Evolutionary conservation across 2,888 invertebrate genomes (phyloP).

Genomic region (Mantis religiosa): DNA sequence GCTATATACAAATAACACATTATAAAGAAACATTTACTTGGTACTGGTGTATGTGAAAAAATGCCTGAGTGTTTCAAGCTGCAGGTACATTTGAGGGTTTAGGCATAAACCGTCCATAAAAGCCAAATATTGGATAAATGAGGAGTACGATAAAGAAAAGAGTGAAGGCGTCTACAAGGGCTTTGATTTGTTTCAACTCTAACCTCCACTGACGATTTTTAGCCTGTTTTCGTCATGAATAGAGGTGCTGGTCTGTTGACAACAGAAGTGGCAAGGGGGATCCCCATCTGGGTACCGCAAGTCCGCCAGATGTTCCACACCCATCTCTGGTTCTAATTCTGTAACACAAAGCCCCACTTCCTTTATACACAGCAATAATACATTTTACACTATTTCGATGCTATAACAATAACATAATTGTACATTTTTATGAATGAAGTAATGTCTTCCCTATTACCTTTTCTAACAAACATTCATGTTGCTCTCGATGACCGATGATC

Average conservation of each 20-base stretch:
- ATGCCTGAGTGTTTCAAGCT: not conserved
- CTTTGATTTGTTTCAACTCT: not conserved
- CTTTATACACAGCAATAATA: not conserved
- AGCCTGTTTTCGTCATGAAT: slow-evolving; percentile 40
- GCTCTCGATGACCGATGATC: too few relatives aligned
- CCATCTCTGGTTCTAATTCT: slow-evolving; percentile 35
- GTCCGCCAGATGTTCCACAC: slow-evolving; percentile 41
- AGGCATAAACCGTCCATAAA: not conserved
- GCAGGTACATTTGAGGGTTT: not conserved
- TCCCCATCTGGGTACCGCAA: slow-evolving; percentile 41
- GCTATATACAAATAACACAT: too few relatives aligned
- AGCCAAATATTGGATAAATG: not conserved
- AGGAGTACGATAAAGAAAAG: not conserved
- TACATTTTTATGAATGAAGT: too few relatives aligned
- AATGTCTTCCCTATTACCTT: not conserved
- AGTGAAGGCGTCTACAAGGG: not conserved
- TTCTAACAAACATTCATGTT: not conserved
- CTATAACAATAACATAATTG: too few relatives aligned
- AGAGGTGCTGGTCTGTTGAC: slow-evolving; percentile 39
- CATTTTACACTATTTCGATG: not conserved
- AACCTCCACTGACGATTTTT: slow-evolving; percentile 41
- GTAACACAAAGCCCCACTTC: not conserved
- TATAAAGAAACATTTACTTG: not conserved
- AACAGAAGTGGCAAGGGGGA: slow-evolving; percentile 42
- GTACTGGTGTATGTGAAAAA: not conserved